These are phyloP conservation scores for Hystrix brachyura DNA, from an alignment of 2,113 vertebrate genomes.

Conservation along the genomic window DNA sequence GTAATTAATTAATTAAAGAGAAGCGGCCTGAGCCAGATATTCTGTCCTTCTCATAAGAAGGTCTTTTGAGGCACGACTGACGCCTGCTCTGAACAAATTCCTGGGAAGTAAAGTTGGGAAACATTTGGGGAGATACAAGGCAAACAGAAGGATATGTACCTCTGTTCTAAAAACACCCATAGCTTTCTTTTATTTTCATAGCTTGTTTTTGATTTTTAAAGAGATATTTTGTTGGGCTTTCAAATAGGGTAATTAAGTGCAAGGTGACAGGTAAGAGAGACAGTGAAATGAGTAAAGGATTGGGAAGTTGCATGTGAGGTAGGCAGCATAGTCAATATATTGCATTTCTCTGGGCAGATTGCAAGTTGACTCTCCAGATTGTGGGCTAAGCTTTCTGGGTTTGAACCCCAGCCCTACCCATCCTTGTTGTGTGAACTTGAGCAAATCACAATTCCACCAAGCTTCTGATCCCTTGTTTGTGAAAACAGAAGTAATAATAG, in stretches of 20 bases:
- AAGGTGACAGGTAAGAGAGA: neutral
- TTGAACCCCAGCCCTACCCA: neutral
- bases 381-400: neutral
- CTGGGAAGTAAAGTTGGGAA: neutral
- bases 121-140: neutral
- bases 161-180: neutral
- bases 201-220: constrained; percentile 41
- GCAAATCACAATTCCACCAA: neutral
- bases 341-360: neutral
- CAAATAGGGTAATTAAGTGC: neutral
- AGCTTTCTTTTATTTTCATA: neutral
- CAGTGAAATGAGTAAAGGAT: neutral
- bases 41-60: neutral
- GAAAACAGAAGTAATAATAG: neutral
- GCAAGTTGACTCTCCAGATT: neutral
- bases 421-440: neutral
- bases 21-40: neutral
- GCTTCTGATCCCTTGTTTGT: neutral
- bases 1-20: neutral
- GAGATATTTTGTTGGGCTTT: neutral
- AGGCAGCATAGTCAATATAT: too few species aligned
- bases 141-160: neutral
- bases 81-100: neutral
- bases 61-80: neutral
- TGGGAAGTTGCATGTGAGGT: neutral